Evolutionary conservation across 2,113 vertebrate species (phyloP).

Genomic region (Heterocephalus glaber): DNA sequence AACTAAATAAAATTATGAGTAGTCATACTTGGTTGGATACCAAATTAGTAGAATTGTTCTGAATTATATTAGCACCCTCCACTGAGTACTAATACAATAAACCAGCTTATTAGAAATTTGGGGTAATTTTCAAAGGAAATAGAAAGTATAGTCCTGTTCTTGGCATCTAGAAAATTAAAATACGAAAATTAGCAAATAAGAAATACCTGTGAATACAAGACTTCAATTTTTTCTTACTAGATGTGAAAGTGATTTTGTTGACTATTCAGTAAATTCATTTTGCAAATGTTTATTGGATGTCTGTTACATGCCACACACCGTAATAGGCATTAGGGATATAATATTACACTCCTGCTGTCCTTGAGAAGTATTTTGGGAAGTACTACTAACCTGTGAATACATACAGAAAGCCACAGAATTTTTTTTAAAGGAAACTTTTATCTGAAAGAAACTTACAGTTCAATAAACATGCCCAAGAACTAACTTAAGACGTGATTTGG

Average conservation of each 20-base stretch:
- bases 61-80: background rate
- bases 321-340: background rate
- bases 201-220: background rate
- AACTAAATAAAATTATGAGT: constrained; percentile 26
- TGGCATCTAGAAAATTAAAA: constrained; percentile 21
- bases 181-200: background rate
- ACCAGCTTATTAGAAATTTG: constrained; percentile 24
- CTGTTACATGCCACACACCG: background rate
- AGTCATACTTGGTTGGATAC: background rate
- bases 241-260: background rate
- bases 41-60: constrained; percentile 39
- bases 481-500: background rate
- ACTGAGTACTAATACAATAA: constrained; percentile 17
- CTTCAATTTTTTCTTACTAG: constrained; percentile 23
- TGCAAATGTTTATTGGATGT: background rate
- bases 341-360: background rate
- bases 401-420: background rate
- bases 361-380: background rate
- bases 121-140: constrained; percentile 42
- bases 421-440: background rate
- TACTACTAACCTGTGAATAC: background rate
- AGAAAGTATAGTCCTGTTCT: background rate
- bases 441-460: background rate
- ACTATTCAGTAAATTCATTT: background rate
- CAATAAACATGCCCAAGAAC: background rate